phyloP scores from a whole-genome alignment of 2,888 invertebrate genomes.

The Eupithecia insigniata region DNA sequence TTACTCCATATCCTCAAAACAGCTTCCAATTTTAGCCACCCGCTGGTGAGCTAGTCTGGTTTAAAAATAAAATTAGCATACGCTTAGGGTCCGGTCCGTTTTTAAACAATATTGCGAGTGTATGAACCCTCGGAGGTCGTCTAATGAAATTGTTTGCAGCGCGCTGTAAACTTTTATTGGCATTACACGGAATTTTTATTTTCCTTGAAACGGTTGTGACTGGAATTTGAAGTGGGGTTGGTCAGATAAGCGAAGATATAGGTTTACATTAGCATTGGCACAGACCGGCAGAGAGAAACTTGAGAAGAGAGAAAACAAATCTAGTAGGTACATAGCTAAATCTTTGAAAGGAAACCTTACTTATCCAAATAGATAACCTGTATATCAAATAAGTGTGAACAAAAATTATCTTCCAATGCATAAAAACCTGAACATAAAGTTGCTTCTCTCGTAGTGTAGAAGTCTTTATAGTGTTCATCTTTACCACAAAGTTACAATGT shows the following conservation, averaged over 20 bases:
- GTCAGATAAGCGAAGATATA: slow-evolving; percentile 12
- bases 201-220: slow-evolving; percentile 37
- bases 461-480: background rate
- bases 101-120: slow-evolving; percentile 56
- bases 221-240: slow-evolving; percentile 37
- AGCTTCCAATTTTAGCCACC: slow-evolving; percentile 7
- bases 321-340: background rate
- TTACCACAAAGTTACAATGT: background rate
- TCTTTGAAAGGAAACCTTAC: background rate
- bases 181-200: slow-evolving; percentile 45
- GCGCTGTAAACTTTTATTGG: slow-evolving; percentile 46
- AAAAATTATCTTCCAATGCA: background rate
- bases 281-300: background rate
- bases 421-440: background rate
- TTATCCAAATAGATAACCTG: background rate
- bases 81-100: slow-evolving; percentile 61
- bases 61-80: slow-evolving; percentile 81
- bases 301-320: background rate
- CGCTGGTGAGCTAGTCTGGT: slow-evolving; percentile 36
- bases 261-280: background rate
- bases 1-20: background rate
- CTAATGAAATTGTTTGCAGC: slow-evolving; percentile 66
- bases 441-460: background rate
- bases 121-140: slow-evolving; percentile 51
- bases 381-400: background rate